These are phyloP conservation scores for Pseudopleuronectes americanus DNA, from an alignment of 2,797 vertebrate species.

Conservation along the genomic window DNA sequence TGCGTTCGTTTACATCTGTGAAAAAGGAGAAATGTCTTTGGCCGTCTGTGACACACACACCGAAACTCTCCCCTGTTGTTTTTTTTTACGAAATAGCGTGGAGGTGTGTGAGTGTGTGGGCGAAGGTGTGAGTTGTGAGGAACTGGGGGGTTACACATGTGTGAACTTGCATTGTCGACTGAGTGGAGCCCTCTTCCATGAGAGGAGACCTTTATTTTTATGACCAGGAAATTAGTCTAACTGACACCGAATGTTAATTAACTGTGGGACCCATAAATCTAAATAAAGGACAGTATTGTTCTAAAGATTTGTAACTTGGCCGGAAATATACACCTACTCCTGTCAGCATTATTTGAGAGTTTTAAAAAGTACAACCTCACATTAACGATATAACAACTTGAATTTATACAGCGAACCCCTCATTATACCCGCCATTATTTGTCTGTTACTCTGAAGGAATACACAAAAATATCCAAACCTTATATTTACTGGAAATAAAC, in stretches of 20 bases:
- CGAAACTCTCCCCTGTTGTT: slow-evolving; percentile 34
- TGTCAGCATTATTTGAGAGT: too few species aligned
- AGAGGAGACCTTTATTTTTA: slow-evolving; percentile 13
- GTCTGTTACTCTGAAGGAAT: too few species aligned
- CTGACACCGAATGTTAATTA: background rate
- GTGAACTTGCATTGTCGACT: slow-evolving; percentile 26
- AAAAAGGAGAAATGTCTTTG: slow-evolving; percentile 4
- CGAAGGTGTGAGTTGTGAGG: slow-evolving; percentile 44
- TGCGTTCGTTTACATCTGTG: background rate
- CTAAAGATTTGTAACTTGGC: too few species aligned
- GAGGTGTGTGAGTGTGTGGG: slow-evolving; percentile 34
- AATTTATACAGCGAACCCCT: too few species aligned
- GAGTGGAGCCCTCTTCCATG: slow-evolving; percentile 29
- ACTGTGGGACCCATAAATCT: background rate
- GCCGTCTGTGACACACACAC: slow-evolving; percentile 4
- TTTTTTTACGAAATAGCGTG: slow-evolving; percentile 25
- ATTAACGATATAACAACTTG: background rate
- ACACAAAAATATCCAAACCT: too few species aligned
- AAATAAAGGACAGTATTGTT: background rate
- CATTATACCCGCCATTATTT: too few species aligned
- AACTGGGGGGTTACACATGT: slow-evolving; percentile 31
- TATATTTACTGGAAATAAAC: background rate
- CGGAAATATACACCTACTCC: background rate
- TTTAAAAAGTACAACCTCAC: background rate
- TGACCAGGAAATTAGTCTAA: slow-evolving; percentile 6